Evolutionary conservation across 1,140 invertebrate species (phyloP), one percentile per base, ranked within the genome.

Genomic region (Trichonephila clavipes): DNA sequence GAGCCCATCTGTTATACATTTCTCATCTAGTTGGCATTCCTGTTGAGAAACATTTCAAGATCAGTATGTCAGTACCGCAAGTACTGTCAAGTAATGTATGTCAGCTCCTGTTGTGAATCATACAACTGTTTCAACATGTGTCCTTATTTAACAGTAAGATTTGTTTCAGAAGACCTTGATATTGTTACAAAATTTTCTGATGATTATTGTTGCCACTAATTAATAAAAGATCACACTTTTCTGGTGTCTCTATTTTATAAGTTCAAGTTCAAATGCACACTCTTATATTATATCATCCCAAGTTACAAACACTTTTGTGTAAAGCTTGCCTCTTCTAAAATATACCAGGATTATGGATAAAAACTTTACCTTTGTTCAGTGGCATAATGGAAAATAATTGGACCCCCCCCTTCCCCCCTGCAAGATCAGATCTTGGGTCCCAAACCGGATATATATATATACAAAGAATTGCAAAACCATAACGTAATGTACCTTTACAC

Each of bases 11-110:
- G 82, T 59, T 58, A 21, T 59, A 58, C 51, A 51, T 83, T 83
- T 83, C 34, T 83, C 82, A 83, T 83, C 40, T 83, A 83, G 82
- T 83, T 83, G 51, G 82, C 82, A 83, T 83, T 83, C 82, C 82
- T 83, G 44, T 83, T 58, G 44, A 69, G 66, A 51, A 51, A 69
- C 66, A 69, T 69, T n/a, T 51, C 24, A n/a, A 83, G 44, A 59
- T 59, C 51, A 59, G 40, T n/a, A n/a, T n/a, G n/a, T n/a, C n/a
- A n/a, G n/a, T n/a, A n/a, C n/a, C n/a, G n/a, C n/a, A n/a, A n/a
- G n/a, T n/a, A n/a, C n/a, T n/a, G n/a, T n/a, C n/a, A n/a, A n/a
- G 59, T 58, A 59, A 2, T 83, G 21, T 83, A 24, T 83, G 77
- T 82, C 77, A 14, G 34, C 28, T 82, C 44, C 77, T 83, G 19